Evolutionary conservation across 2,797 vertebrate species (phyloP).

Genomic region (Cuculus canorus): DNA sequence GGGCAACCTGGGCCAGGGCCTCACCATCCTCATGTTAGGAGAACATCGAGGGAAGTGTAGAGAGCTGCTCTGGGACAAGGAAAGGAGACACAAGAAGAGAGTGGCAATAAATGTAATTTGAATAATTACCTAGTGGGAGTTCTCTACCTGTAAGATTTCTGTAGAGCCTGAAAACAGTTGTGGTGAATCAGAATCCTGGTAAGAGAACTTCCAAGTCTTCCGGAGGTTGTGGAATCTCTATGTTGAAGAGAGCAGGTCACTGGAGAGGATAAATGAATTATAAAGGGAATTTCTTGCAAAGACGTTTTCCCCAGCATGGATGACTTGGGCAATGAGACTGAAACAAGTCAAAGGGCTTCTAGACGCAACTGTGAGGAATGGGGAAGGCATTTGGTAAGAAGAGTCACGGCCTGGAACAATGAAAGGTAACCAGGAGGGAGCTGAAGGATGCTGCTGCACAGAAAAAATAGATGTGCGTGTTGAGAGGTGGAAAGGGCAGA

Average conservation of each 20-base stretch:
- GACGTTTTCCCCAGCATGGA: background rate
- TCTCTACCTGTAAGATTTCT: background rate
- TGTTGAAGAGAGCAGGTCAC: background rate
- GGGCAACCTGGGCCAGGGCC: no score
- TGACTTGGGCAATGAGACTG: background rate
- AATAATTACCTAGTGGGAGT: background rate
- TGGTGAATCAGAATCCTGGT: background rate
- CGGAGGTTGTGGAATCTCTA: background rate
- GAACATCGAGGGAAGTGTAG: background rate
- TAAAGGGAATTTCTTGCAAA: background rate
- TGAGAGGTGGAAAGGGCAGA: background rate
- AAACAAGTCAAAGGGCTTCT: background rate
- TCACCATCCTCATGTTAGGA: background rate
- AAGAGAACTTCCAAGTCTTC: background rate
- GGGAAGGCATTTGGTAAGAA: background rate
- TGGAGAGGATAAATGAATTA: background rate
- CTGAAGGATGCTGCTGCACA: background rate
- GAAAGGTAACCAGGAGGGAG: background rate
- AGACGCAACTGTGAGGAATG: background rate
- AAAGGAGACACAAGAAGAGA: background rate
- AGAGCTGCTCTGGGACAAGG: background rate
- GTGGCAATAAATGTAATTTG: background rate
- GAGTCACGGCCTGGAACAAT: background rate
- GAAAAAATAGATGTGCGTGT: background rate
- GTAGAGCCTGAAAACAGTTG: background rate